Percentiles rank a stretch among this genome's conserved stretches.
phyloP scores from a whole-genome alignment of 2,797 vertebrate species.

The Gadopsis marmoratus region DNA sequence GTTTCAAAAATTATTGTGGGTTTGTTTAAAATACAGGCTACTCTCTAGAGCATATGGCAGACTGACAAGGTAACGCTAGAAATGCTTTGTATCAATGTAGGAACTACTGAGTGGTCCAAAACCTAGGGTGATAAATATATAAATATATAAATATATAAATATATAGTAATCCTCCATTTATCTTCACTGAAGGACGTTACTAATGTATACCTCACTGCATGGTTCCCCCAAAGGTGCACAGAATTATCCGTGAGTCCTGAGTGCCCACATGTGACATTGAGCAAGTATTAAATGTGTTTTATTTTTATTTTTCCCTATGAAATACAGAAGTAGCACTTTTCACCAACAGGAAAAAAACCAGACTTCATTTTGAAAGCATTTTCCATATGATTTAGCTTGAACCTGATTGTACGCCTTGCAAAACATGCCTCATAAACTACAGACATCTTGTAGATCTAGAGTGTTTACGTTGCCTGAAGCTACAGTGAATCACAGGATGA shows the following conservation, averaged over 20 bases:
- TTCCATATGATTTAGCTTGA: not conserved
- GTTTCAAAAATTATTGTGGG: not conserved
- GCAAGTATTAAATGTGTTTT: conserved; percentile 7
- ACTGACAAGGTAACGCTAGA: not conserved
- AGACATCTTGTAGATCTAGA: conserved; percentile 26
- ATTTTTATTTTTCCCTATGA: conserved; percentile 3
- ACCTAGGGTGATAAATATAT: not conserved
- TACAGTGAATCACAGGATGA: conserved; percentile 17
- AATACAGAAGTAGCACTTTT: conserved; percentile 4
- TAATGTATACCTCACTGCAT: not conserved
- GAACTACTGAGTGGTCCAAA: not conserved
- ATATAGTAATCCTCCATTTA: not conserved
- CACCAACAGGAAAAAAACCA: not conserved
- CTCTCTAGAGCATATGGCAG: not conserved
- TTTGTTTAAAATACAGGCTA: not conserved
- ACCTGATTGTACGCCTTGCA: not conserved
- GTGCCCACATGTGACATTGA: conserved; percentile 11
- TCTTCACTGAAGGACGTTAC: not conserved
- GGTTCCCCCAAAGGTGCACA: not conserved
- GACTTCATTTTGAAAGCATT: conserved; percentile 7
- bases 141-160: no score
- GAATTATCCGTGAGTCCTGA: not conserved
- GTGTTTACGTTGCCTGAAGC: conserved; percentile 31
- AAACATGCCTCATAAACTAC: conserved; percentile 2
- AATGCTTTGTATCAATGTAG: not conserved